Evolutionary conservation across 2,113 vertebrate species (phyloP), one percentile per base, ranked within the genome.

Genomic region (Thamnaconus septentrionalis): DNA sequence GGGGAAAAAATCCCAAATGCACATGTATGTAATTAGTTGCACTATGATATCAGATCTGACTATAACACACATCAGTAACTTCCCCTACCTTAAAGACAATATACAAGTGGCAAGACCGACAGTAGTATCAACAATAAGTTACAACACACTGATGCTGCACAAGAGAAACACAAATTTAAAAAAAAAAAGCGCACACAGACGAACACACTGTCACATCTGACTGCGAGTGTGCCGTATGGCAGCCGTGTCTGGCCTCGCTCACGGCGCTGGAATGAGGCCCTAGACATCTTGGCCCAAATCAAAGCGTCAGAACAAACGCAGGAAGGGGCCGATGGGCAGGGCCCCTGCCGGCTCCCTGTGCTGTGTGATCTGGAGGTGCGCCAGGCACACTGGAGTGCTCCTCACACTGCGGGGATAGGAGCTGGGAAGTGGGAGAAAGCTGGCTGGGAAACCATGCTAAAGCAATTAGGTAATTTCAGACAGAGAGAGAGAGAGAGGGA

Each of bases 271-370:
- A 87, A 79, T 85, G 73, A 87, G 76, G 83, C 78, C 74, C 51
- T 78, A 91, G 91, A 93, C 88, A 92, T 92, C 91, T 91, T 87
- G 82, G 80, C 76, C 89, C 81, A 76, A 91, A 91, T 92, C 90
- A 91, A 90, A 92, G 89, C 80, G 61, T 73, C 62, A 87, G 89
- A 92, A 93, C 91, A 93, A 93, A 92, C 54, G 88, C 91, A 92
- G 92, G 92, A 93, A 93, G 87, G 83, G 87, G 85, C 79, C 73
- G 81, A 75, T 72, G 66, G 80, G 79, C 80, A 69, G 79, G 81
- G 83, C 85, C 72, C 68, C 18, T 31, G 18, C 18, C 18, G 11
- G 50, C 88, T 77, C 72, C 53, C 54, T n/a, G 10, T 42, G 66
- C 81, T 88, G 85, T 78, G 79, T 86, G 76, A 71, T 81, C 80